Percentiles rank a stretch among this genome's conserved stretches.
Evolutionary conservation across 2,797 vertebrate genomes (phyloP).

Genomic region (Sebastes trivittatus): DNA sequence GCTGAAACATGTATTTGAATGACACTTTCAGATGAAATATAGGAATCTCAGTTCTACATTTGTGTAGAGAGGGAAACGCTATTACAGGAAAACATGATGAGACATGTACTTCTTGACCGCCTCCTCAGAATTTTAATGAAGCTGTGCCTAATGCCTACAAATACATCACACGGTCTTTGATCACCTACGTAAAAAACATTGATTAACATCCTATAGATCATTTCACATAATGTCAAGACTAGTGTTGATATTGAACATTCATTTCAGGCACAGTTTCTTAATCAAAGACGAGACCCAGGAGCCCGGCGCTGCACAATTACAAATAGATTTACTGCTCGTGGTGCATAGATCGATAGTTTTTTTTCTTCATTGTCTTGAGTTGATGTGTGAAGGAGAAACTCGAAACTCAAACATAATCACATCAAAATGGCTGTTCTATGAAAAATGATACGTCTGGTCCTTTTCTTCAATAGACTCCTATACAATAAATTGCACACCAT

Average conservation of each 20-base stretch:
- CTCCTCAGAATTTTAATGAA: constrained; percentile 62
- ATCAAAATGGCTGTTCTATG: constrained; percentile 57
- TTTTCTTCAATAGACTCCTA: constrained; percentile 48
- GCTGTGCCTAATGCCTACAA: constrained; percentile 25
- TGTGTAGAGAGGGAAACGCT: constrained; percentile 23
- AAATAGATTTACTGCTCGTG: constrained; percentile 44
- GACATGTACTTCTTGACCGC: constrained; percentile 49
- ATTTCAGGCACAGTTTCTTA: constrained; percentile 52
- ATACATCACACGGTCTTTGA: constrained; percentile 36
- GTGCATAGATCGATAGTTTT: constrained; percentile 56
- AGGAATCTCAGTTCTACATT: constrained; percentile 23
- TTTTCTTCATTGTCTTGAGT: constrained; percentile 38
- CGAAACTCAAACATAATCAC: constrained; percentile 66
- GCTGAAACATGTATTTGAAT: constrained; percentile 27
- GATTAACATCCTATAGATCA: constrained; percentile 43
- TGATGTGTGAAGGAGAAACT: constrained; percentile 58
- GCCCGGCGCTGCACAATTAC: constrained; percentile 24
- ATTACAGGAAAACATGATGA: constrained; percentile 51
- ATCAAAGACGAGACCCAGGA: constrained; percentile 38
- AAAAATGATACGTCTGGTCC: constrained; percentile 57
- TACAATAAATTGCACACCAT: constrained; percentile 62
- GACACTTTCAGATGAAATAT: constrained; percentile 26
- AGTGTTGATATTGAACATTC: constrained; percentile 41
- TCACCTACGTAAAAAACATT: constrained; percentile 46
- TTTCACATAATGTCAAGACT: constrained; percentile 25